Base-by-base conservation (phyloP, 2,113 vertebrate genomes). In the Gnathonemus longibarbis region DNA sequence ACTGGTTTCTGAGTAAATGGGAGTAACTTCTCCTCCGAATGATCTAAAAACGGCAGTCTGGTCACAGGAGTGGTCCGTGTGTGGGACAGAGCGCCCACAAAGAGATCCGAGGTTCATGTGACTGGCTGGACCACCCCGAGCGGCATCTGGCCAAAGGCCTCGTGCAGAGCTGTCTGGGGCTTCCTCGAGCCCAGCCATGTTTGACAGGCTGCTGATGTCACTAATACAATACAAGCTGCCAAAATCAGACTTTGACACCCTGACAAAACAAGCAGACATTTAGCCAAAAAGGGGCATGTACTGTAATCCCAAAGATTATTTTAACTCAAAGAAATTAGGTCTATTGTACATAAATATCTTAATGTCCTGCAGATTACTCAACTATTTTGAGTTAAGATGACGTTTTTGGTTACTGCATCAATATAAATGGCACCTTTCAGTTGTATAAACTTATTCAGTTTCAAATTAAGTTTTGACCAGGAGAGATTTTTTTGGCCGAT, bases 1-100 rank as follows among this genome's bases (percentile, higher is more conserved):
- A 83, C 74, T 70, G 87, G 80, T 90, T 90, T 90, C 50, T 56
- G 90, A 90, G 88, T 58, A 52, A 10, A 53, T 90, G 90, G 89
- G 88, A 89, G 89, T 39, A 88, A 84, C 66, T 70, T 58, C 86
- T 89, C 88, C 89, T 66, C 88, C 53, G 52, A 48, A 8, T 56
- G 56, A 70, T 53, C 53, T 86, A 21, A 87, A 42, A 70, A 56
- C 5, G 21, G 45, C 24, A 56, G 10, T 62, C 49, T 74, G 48
- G n/a, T 90, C 66, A 48, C 77, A 27, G 39, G 77, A 84, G 77
- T 46, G 39, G 77, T n/a, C 50, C 15, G 27, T 80, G 31, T 52
- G 31, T 80, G 70, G 70, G 27, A 45, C 48, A 53, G 27, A 17
- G 39, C 1, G 1, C 21, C 45, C 83, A 80, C 27, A 53, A n/a